phyloP scores from a whole-genome alignment of 2,113 vertebrate genomes.

The Mionectes macconnelli region DNA sequence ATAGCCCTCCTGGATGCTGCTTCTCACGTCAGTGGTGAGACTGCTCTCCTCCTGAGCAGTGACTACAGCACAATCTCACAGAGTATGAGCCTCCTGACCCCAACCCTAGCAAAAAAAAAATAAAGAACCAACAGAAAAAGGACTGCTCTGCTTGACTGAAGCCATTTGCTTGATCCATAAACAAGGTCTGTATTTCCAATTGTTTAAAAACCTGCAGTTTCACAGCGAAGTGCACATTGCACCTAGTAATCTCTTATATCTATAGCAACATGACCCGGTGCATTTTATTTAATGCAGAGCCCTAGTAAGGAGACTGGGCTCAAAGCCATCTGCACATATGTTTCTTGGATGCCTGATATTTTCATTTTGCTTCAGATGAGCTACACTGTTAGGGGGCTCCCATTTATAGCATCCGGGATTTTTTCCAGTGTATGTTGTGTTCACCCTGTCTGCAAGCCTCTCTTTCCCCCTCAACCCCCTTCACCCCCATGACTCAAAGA shows the following conservation, averaged over 20 bases:
- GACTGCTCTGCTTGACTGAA: slow-evolving; percentile 18
- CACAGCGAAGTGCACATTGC: slow-evolving; percentile 7
- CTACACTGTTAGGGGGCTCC: slow-evolving; percentile 57
- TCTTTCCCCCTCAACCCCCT: background rate
- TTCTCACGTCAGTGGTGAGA: background rate
- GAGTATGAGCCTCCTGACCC: background rate
- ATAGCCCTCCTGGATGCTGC: background rate
- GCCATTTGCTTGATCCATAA: slow-evolving; percentile 36
- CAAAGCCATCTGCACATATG: slow-evolving; percentile 32
- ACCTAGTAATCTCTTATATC: slow-evolving; percentile 60
- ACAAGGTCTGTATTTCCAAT: slow-evolving; percentile 40
- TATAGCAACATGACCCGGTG: slow-evolving; percentile 63
- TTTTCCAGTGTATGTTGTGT: slow-evolving; percentile 46
- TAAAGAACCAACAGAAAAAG: fast-evolving
- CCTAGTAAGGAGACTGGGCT: slow-evolving; percentile 57
- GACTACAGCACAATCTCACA: background rate
- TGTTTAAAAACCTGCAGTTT: slow-evolving; percentile 56
- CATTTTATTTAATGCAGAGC: slow-evolving; percentile 67
- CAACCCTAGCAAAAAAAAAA: background rate
- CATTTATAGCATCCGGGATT: slow-evolving; percentile 51
- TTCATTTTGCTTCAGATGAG: slow-evolving; percentile 63
- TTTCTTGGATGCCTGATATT: slow-evolving; percentile 62
- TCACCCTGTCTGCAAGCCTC: slow-evolving; percentile 26
- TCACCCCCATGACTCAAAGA: background rate
- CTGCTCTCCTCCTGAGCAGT: slow-evolving; percentile 3